A percentile compares a stretch with the other conserved stretches of the same genome.
These are phyloP conservation scores for Aphelinus atriplicis DNA, from an alignment of 1,140 invertebrate genomes.

Conservation along the genomic window DNA sequence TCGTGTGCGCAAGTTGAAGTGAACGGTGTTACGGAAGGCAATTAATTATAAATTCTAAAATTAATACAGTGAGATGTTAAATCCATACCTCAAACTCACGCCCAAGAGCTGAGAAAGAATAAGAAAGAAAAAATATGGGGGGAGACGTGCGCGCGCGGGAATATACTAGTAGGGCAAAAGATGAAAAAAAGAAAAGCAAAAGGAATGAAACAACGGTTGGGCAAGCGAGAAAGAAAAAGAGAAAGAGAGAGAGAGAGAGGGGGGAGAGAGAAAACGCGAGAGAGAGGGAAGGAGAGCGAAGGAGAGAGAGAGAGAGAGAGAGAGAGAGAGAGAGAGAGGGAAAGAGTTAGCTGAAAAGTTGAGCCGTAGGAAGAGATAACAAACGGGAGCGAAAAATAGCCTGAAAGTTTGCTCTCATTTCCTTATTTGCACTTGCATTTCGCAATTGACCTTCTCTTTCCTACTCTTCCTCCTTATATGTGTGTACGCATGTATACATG, in stretches of 20 bases:
- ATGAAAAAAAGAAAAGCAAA: too few species aligned
- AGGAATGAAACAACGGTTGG: too few species aligned
- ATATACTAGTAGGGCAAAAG: too few species aligned
- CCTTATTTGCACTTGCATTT: conserved; percentile 31
- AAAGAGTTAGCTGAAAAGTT: conserved; percentile 35
- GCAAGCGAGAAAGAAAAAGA: too few species aligned
- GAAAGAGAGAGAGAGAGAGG: too few species aligned
- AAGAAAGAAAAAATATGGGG: neutral
- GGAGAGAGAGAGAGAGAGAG: conserved; percentile 10
- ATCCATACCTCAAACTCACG: conserved; percentile 32
- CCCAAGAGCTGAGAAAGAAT: conserved; percentile 7
- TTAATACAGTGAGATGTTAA: conserved; percentile 22
- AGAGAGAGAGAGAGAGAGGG: neutral
- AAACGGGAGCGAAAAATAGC: conserved; percentile 16
- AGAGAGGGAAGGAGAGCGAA: neutral
- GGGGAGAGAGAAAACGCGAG: too few species aligned
- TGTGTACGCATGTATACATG: neutral
- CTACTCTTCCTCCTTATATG: neutral
- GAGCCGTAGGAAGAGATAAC: conserved; percentile 37
- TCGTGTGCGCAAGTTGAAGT: too few species aligned
- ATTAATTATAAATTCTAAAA: conserved; percentile 36
- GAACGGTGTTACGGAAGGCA: neutral
- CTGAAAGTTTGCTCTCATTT: conserved; percentile 39
- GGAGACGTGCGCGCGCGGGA: too few species aligned
- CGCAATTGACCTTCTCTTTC: conserved; percentile 35